Evolutionary conservation across 1,140 invertebrate species (phyloP), one percentile per base, ranked within the genome.

Genomic region (Frieseomelitta varia): DNA sequence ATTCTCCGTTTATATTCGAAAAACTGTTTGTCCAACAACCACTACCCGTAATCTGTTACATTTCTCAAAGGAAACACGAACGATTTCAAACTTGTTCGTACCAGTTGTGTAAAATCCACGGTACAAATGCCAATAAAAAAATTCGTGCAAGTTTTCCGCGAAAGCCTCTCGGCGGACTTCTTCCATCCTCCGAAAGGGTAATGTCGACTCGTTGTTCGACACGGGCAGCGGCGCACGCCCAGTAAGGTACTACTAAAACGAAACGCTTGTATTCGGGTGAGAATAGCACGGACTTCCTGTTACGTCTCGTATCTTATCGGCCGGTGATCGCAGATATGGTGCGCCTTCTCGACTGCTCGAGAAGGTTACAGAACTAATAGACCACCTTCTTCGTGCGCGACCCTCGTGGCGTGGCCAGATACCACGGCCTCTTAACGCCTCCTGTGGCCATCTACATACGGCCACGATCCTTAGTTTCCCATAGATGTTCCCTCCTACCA

Each of bases 301-400:
- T 85, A 89, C 81, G 79, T 89, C 71, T 87, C 85, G 90, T 87
- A 92, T 91, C 86, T 92, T 92, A 92, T 92, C 92, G 91, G 67
- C 17, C 84, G 87, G 89, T 77, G 91, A 92, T 92, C 91, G 84
- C 81, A 92, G 91, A 92, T 92, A 91, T 88, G 88, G 87, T 82
- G 87, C 72, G 87, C 87, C 90, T 89, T 72, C 86, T 73, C 84
- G 78, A 81, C 77, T 81, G 85, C 72, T 75, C 72, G 67, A 78
- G 88, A 82, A 91, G 85, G 87, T 81, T 79, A 86, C 82, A 92
- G 90, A 92, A 90, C 91, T 92, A 92, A 92, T 92, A 92, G 91
- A 92, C 91, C 88, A 89, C 91, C 91, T 88, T 89, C 89, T 91
- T 91, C 88, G 88, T 90, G 88, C 81, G 81, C 88, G 88, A 90